phyloP scores from a whole-genome alignment of 1,140 invertebrate species.

The Acromyrmex charruanus region DNA sequence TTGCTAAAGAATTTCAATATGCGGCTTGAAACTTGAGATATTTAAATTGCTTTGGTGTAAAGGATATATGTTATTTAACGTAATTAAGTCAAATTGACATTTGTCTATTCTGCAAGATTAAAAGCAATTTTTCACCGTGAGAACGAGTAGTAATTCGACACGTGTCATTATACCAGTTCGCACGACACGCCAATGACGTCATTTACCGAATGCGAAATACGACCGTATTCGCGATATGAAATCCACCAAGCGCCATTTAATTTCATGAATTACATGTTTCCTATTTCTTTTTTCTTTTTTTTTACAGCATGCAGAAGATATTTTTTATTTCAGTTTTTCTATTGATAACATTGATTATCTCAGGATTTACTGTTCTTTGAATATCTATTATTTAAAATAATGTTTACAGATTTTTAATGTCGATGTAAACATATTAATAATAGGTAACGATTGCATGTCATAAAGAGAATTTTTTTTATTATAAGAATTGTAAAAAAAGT shows the following conservation, averaged over 20 bases:
- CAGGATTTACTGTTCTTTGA: neutral
- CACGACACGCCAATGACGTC: slow-evolving; percentile 12
- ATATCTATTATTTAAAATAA: neutral
- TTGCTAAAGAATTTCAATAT: neutral
- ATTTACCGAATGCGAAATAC: slow-evolving; percentile 20
- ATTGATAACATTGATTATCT: neutral
- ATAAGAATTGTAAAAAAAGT: neutral
- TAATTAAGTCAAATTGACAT: neutral
- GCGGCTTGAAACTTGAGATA: neutral
- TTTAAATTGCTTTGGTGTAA: neutral
- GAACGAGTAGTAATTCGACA: slow-evolving; percentile 42
- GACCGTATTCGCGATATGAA: slow-evolving; percentile 7
- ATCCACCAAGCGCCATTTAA: neutral
- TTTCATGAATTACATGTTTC: neutral
- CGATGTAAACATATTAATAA: slow-evolving; percentile 15
- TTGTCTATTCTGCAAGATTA: neutral
- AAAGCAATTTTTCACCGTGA: neutral
- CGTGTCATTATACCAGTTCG: slow-evolving; percentile 27
- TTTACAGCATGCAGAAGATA: neutral
- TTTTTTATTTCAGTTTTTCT: neutral
- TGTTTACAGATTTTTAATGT: neutral
- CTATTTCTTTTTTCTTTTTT: neutral
- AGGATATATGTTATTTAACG: neutral
- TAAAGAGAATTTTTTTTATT: neutral
- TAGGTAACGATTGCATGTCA: too few relatives aligned